A percentile compares a stretch with the other conserved stretches of the same genome.
phyloP scores from a whole-genome alignment of 2,797 vertebrate genomes.

The Pitangus sulphuratus region DNA sequence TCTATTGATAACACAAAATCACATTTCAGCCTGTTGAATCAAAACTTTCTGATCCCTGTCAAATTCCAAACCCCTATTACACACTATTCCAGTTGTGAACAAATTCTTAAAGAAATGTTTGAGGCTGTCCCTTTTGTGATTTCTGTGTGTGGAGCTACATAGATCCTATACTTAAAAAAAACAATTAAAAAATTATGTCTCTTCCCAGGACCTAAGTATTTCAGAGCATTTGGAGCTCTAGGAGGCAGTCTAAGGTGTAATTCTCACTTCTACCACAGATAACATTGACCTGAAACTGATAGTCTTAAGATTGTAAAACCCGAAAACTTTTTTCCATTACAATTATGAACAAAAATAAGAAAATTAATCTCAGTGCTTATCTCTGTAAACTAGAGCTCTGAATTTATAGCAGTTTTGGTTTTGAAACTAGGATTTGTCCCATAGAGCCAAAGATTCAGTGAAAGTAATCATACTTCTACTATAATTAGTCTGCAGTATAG shows the following conservation, averaged over 20 bases:
- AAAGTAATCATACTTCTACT: neutral
- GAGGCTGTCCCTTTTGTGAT: neutral
- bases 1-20: neutral
- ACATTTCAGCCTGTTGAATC: neutral
- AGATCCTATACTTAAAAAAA: neutral
- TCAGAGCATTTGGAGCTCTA: neutral
- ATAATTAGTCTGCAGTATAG: neutral
- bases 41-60: neutral
- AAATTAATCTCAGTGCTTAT: neutral
- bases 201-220: neutral
- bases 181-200: neutral
- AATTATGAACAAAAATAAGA: neutral
- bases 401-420: neutral
- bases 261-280: neutral
- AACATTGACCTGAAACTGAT: neutral
- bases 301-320: neutral
- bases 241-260: neutral
- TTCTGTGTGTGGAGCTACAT: neutral
- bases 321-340: neutral
- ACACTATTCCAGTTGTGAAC: neutral
- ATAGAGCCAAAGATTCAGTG: neutral
- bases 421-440: neutral
- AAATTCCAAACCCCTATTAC: neutral
- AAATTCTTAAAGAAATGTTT: neutral
- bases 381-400: neutral